Conservation (phyloP, 2,797 vertebrate genomes). For the Coranthus polyacanthus region DNA sequence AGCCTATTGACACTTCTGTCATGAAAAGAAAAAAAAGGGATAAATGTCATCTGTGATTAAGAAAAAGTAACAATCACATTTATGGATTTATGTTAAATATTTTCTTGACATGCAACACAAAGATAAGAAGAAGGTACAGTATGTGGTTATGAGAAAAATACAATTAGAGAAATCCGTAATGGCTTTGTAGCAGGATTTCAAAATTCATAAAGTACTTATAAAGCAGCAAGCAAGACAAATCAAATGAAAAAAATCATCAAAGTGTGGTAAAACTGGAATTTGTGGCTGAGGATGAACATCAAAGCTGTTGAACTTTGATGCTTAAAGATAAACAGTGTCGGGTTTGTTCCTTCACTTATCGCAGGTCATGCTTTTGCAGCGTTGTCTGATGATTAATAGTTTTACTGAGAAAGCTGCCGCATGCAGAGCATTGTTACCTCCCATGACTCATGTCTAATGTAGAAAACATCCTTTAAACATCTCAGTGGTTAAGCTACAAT, state of each 20-base stretch:
- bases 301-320: constrained; percentile 39
- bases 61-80: no score
- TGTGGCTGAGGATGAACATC: constrained; percentile 30
- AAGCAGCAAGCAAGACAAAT: constrained; percentile 34
- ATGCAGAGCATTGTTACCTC: not conserved
- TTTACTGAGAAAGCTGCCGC: constrained; percentile 16
- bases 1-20: no score
- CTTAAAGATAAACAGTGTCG: constrained; percentile 34
- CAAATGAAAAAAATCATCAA: constrained; percentile 24
- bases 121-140: no score
- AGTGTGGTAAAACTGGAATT: constrained; percentile 37
- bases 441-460: not conserved
- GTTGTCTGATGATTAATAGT: no score
- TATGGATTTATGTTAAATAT: no score
- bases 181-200: constrained; percentile 17
- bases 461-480: not conserved
- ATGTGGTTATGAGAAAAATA: no score
- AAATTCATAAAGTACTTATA: constrained; percentile 22
- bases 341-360: constrained; percentile 33
- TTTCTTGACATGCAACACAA: no score
- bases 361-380: constrained; percentile 38
- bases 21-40: no score
- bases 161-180: not conserved
- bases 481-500: not conserved
- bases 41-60: no score